Evolutionary conservation across 2,113 vertebrate species (phyloP), one percentile per base, ranked within the genome.

Genomic region (Syrmaticus mikado): DNA sequence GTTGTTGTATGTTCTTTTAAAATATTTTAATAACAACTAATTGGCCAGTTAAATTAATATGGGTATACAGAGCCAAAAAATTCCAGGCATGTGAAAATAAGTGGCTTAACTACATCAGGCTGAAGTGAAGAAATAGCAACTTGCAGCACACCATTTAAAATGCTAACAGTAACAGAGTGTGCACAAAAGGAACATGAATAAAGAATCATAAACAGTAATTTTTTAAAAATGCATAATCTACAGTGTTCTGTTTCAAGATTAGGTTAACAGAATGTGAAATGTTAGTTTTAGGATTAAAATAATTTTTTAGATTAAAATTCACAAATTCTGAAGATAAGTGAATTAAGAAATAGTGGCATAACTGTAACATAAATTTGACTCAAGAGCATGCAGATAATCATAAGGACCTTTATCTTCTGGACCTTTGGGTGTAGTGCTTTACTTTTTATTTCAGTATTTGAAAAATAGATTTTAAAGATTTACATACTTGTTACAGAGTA

Each of bases 21-120:
- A 97, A 96, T 94, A 92, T 86, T 96, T 94, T 96, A 96, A 96
- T 95, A 96, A 92, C 87, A 93, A 89, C 94, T 95, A 94, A 95
- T 97, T 96, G 94, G 90, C 83, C 92, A 93, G 88, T 97, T 96
- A 96, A 96, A 88, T 96, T 92, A 96, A 95, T 96, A 94, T 60
- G 92, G 30, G 57, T 85, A 52, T 64, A 60, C 2, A 0, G 77
- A 94, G 93, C 92, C 96, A 95, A 96, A 95, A 93, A 93, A 95
- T 96, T 85, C 70, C 76, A 82, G 27, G 88, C 79, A 91, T 93
- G 92, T 92, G 78, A 96, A 96, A 96, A 89, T 91, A 96, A 93
- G 77, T 41, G 3, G 40, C 66, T 94, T 95, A 86, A 93, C 91
- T 88, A 78, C 58, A 86, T 90, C 79, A 57, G 34, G 46, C 74